Conservation (phyloP, 2,888 invertebrate genomes). For the Acleris sparsana region DNA sequence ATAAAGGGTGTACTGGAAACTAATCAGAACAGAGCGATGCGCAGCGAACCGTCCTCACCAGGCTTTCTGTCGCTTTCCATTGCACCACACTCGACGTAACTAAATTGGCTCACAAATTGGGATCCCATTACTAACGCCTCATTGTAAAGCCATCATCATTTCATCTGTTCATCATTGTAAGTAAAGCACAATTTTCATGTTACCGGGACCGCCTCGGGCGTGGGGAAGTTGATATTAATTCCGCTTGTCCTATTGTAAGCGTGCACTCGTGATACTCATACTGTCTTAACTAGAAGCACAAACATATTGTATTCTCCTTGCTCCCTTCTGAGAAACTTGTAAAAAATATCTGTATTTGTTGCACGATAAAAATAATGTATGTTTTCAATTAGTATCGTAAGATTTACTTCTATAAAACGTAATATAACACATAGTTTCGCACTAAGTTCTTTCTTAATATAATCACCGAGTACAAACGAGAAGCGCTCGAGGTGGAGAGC, state of each 20-base stretch:
- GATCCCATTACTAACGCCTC: slow-evolving; percentile 83
- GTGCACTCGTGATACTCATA: slow-evolving; percentile 13
- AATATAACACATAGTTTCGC: too few species aligned
- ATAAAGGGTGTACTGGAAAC: slow-evolving; percentile 81
- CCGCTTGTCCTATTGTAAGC: slow-evolving; percentile 24
- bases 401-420: too few species aligned
- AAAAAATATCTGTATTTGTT: too few species aligned
- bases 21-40: slow-evolving; percentile 73
- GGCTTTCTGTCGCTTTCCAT: slow-evolving; percentile 83
- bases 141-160: slow-evolving; percentile 79
- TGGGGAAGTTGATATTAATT: slow-evolving; percentile 44
- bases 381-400: too few species aligned
- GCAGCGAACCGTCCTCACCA: slow-evolving; percentile 67
- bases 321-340: not conserved
- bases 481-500: not conserved
- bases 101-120: slow-evolving; percentile 82
- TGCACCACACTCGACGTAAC: slow-evolving; percentile 80
- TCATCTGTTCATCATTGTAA: slow-evolving; percentile 78
- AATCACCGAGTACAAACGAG: not conserved
- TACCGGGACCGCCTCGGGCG: slow-evolving; percentile 56
- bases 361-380: too few species aligned
- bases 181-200: slow-evolving; percentile 67
- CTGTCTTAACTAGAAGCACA: slow-evolving; percentile 11
- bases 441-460: too few species aligned
- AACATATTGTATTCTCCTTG: not conserved